Conservation (phyloP, 2,797 vertebrate genomes). For the Manis crassicaudata region DNA sequence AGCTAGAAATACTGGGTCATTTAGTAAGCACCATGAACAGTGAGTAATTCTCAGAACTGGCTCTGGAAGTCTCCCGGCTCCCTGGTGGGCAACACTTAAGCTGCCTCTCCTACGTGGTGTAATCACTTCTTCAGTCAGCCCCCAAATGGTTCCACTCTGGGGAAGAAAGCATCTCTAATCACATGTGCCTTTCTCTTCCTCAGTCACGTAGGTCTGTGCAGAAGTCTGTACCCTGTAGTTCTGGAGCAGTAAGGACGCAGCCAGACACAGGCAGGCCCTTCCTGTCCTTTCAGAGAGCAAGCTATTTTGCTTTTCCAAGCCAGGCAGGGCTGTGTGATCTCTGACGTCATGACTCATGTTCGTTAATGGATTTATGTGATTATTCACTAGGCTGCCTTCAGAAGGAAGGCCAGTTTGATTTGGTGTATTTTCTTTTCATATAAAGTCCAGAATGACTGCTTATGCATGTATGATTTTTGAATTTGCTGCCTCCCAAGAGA, state of each 20-base stretch:
- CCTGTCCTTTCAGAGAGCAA: background rate
- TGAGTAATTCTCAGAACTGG: conserved; percentile 52
- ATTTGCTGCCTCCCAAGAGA: background rate
- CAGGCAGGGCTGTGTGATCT: background rate
- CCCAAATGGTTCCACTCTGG: background rate
- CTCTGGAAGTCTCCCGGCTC: conserved; percentile 27
- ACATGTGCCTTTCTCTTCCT: conserved; percentile 38
- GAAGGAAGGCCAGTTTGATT: background rate
- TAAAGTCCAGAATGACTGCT: background rate
- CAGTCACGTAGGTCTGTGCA: background rate
- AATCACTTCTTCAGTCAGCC: conserved; percentile 41
- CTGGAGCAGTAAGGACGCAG: background rate
- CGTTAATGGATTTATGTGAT: background rate
- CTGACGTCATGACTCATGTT: background rate
- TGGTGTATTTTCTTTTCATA: background rate
- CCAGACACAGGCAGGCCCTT: background rate
- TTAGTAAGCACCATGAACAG: conserved; percentile 66
- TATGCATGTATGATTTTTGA: background rate
- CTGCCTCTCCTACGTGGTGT: background rate
- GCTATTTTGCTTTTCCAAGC: background rate
- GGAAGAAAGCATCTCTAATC: conserved; percentile 45
- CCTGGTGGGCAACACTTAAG: conserved; percentile 47
- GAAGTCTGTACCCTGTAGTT: background rate
- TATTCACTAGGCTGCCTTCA: background rate
- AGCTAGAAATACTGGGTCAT: conserved; percentile 62